Percentiles rank a stretch among this genome's conserved stretches.
Conservation (phyloP, 53 echinoderm and acorn worm genomes). For the Hippasteria phrygiana region DNA sequence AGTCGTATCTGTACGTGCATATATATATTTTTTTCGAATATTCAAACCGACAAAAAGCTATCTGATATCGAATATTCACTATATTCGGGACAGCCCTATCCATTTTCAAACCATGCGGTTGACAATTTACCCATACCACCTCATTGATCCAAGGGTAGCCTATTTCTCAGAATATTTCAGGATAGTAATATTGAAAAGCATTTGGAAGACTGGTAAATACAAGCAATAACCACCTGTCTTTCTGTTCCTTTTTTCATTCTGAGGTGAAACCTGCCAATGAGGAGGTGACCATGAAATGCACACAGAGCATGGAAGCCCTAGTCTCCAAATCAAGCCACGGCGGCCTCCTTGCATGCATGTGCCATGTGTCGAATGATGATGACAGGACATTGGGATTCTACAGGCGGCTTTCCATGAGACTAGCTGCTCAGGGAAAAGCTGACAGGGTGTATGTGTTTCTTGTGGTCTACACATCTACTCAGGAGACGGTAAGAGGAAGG, state of each 20-base stretch:
- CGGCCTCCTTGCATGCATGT: constrained; percentile 39
- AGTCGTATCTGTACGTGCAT: no score
- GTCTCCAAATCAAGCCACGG: constrained; percentile 41
- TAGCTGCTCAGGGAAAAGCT: constrained; percentile 17
- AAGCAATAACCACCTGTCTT: not conserved
- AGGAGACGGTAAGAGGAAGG: constrained; percentile 36
- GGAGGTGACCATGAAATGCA: constrained; percentile 25
- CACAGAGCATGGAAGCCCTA: constrained; percentile 21
- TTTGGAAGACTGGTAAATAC: not conserved
- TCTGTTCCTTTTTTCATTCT: not conserved
- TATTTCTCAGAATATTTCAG: no score
- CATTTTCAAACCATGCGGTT: no score
- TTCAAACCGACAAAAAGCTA: no score
- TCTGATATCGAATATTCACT: no score
- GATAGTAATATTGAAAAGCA: not conserved
- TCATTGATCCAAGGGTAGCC: no score
- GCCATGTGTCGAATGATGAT: constrained; percentile 16
- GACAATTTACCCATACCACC: no score
- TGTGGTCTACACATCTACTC: constrained; percentile 53
- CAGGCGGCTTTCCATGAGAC: constrained; percentile 36
- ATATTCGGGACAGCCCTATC: no score
- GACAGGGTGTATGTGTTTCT: constrained; percentile 26
- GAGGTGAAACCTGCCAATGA: constrained; percentile 11
- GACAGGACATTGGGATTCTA: constrained; percentile 42
- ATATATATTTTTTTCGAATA: no score